These are phyloP conservation scores for Leptestheria dahalacensis DNA, from an alignment of 1,140 invertebrate genomes.

Conservation along the genomic window DNA sequence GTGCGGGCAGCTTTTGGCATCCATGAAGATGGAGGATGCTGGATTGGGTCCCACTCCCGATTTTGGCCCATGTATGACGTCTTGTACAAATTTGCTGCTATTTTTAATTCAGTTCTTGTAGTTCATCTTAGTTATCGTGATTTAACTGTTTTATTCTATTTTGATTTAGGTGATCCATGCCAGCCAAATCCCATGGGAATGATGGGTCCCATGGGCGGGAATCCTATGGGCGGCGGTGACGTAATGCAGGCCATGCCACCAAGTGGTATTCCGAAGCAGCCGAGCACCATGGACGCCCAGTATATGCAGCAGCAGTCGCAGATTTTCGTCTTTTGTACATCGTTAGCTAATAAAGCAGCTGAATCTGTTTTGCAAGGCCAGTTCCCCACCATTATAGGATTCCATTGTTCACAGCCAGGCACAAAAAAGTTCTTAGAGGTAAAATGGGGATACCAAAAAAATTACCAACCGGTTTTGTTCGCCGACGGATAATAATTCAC, in stretches of 20 bases:
- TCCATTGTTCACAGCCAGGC: constrained; percentile 83
- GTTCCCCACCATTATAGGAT: constrained; percentile 81
- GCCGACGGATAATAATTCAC: too few relatives aligned
- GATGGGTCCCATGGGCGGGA: constrained; percentile 1
- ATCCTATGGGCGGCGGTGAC: neutral
- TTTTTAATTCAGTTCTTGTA: neutral
- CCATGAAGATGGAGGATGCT: constrained; percentile 16
- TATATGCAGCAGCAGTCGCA: constrained; percentile 93
- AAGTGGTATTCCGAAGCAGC: constrained; percentile 35
- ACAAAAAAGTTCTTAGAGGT: constrained; percentile 92
- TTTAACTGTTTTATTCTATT: neutral
- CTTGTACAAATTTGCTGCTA: too few relatives aligned
- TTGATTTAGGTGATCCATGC: constrained; percentile 13
- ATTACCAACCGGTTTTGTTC: too few relatives aligned
- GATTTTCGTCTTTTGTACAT: constrained; percentile 93
- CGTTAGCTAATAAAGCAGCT: constrained; percentile 83
- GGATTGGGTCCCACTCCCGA: constrained; percentile 7
- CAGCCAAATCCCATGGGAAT: constrained; percentile 16
- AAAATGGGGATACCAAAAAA: constrained; percentile 7
- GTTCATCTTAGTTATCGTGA: neutral
- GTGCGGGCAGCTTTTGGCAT: constrained; percentile 10
- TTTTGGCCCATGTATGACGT: constrained; percentile 13
- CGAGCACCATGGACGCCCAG: constrained; percentile 53
- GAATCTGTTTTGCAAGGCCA: constrained; percentile 77
- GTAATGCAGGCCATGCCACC: neutral